Percentiles rank a stretch among this genome's conserved stretches.
These are phyloP conservation scores for Falco cherrug DNA, from an alignment of 2,797 vertebrate genomes.

Conservation along the genomic window DNA sequence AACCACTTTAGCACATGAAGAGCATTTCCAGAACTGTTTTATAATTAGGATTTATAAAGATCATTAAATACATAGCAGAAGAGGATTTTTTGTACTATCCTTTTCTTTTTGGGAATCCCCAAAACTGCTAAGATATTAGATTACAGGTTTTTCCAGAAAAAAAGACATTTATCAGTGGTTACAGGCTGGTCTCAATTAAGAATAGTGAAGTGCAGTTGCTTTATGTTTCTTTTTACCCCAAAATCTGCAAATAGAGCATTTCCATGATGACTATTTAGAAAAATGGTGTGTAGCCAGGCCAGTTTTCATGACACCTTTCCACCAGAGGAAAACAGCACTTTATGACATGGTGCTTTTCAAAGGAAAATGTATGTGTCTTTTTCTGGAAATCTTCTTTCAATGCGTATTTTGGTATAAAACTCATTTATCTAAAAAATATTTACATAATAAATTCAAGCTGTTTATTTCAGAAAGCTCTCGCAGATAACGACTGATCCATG, in stretches of 20 bases:
- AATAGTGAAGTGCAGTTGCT: neutral
- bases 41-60: neutral
- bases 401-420: neutral
- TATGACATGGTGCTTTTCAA: neutral
- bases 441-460: neutral
- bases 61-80: neutral
- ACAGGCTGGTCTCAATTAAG: neutral
- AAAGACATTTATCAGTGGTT: neutral
- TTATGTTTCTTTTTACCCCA: neutral
- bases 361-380: neutral
- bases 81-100: neutral
- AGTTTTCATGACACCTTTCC: neutral
- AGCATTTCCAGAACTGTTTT: neutral
- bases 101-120: neutral
- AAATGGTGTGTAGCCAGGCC: neutral
- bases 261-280: neutral
- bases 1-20: neutral
- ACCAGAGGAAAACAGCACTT: neutral
- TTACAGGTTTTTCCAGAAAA: neutral
- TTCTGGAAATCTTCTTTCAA: neutral
- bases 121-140: neutral
- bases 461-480: neutral
- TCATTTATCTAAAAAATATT: neutral
- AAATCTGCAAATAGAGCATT: neutral
- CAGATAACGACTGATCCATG: rapidly evolving